phyloP scores from a whole-genome alignment of 92 coral and sea anemone species.

The Palythoa caribaeorum region DNA sequence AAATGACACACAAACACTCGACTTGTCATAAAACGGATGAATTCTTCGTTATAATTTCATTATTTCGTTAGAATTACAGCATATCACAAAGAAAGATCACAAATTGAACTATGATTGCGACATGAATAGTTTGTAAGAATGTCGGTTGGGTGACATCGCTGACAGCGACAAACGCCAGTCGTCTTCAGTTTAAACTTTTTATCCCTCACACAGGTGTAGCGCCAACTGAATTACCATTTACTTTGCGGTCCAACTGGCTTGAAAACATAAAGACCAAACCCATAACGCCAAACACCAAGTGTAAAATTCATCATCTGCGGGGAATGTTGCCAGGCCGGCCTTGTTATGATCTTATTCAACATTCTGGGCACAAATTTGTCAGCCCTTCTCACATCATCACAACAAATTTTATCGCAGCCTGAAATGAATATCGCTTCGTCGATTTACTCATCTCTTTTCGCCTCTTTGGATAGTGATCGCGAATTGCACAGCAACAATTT shows the following conservation, averaged over 20 bases:
- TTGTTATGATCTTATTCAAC: conserved; percentile 35
- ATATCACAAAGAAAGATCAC: neutral
- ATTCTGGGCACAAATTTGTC: conserved; percentile 19
- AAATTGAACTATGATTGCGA: neutral
- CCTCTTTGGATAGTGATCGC: conserved; percentile 50
- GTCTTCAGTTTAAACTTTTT: neutral
- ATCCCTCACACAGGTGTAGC: conserved; percentile 5
- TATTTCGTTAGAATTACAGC: neutral
- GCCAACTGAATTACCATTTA: conserved; percentile 22
- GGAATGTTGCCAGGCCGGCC: conserved; percentile 25
- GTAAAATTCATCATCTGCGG: conserved; percentile 9
- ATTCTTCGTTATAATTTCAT: neutral
- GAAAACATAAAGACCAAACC: conserved; percentile 31
- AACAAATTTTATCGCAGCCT: conserved; percentile 71
- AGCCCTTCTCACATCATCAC: conserved; percentile 64
- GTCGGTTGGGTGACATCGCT: neutral
- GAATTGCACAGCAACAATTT: conserved; percentile 69
- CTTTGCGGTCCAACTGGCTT: conserved; percentile 35
- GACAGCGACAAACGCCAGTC: no score
- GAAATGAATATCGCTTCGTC: conserved; percentile 50
- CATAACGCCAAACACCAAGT: conserved; percentile 30
- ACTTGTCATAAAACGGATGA: neutral
- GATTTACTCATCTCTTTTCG: conserved; percentile 54
- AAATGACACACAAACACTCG: neutral
- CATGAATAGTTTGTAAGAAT: neutral